These are phyloP conservation scores for Steinernema carpocapsae DNA, from an alignment of 2,888 invertebrate genomes.

Conservation along the genomic window DNA sequence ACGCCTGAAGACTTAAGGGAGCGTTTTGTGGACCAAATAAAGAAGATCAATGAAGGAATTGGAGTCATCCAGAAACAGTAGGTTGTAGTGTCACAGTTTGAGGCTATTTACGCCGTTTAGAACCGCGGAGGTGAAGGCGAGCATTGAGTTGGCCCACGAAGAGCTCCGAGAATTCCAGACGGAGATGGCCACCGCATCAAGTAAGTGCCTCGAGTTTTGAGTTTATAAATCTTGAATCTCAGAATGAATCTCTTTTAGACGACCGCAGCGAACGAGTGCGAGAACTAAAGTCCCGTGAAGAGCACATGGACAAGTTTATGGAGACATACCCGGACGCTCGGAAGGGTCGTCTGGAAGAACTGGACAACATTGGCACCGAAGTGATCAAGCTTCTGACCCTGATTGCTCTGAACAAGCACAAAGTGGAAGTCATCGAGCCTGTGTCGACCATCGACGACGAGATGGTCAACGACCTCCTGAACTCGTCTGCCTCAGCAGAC, in stretches of 20 bases:
- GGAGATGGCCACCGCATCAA: slow-evolving; percentile 22
- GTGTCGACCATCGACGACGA: not conserved
- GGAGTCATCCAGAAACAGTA: slow-evolving; percentile 79
- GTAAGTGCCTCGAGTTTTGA: not conserved
- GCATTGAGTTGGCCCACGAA: slow-evolving; percentile 75
- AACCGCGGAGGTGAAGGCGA: slow-evolving; percentile 64
- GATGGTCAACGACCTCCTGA: slow-evolving; percentile 4
- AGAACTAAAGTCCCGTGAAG: slow-evolving; percentile 14
- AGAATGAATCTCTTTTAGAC: not conserved
- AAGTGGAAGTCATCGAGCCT: not conserved
- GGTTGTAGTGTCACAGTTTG: slow-evolving; percentile 5
- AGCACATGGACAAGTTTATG: slow-evolving; percentile 30
- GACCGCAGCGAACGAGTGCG: slow-evolving; percentile 21
- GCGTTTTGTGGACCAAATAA: slow-evolving; percentile 78
- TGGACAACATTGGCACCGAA: not conserved
- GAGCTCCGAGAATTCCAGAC: slow-evolving; percentile 30
- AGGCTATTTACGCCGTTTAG: slow-evolving; percentile 38
- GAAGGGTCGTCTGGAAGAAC: slow-evolving; percentile 4
- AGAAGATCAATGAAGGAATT: slow-evolving; percentile 81
- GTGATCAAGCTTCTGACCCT: not conserved
- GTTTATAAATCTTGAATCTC: not conserved
- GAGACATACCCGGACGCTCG: not conserved
- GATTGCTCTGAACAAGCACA: slow-evolving; percentile 14
- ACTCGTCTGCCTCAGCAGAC: not conserved
- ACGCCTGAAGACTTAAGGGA: slow-evolving; percentile 82